A percentile compares a stretch with the other conserved stretches of the same genome.
phyloP scores from a whole-genome alignment of 1,140 invertebrate species.

The Leptopilina clavipes region DNA sequence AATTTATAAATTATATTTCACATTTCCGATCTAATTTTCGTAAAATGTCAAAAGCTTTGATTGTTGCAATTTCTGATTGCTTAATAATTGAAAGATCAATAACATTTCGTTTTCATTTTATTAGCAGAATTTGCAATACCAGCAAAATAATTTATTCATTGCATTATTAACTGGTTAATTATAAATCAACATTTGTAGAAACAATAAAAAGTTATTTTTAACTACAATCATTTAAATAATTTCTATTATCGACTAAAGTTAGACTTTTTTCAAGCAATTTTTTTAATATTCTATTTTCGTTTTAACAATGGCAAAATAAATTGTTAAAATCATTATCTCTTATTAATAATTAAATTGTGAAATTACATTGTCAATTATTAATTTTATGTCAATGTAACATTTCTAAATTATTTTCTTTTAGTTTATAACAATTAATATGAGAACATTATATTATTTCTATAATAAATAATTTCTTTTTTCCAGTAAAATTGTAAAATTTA shows the following conservation, averaged over 20 bases:
- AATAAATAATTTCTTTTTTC: no score
- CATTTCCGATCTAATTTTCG: conserved; percentile 9
- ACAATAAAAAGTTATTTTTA: neutral
- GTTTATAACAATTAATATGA: neutral
- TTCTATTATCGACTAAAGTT: no score
- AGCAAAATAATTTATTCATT: neutral
- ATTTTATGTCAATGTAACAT: neutral
- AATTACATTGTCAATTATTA: no score
- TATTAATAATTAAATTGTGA: no score
- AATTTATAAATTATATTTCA: neutral
- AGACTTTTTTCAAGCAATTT: no score
- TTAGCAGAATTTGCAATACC: neutral
- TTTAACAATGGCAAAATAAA: no score
- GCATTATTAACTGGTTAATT: neutral
- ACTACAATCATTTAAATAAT: no score
- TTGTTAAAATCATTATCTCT: no score
- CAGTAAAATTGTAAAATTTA: neutral
- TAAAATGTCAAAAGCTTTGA: neutral
- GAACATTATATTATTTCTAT: no score
- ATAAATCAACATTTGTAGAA: neutral
- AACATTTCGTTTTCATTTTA: neutral
- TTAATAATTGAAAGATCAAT: neutral
- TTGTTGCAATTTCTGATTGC: neutral
- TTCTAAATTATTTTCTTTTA: neutral
- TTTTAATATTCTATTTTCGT: no score